These are phyloP conservation scores for Helicoverpa assulta DNA, from an alignment of 2,888 invertebrate species.

Conservation along the genomic window DNA sequence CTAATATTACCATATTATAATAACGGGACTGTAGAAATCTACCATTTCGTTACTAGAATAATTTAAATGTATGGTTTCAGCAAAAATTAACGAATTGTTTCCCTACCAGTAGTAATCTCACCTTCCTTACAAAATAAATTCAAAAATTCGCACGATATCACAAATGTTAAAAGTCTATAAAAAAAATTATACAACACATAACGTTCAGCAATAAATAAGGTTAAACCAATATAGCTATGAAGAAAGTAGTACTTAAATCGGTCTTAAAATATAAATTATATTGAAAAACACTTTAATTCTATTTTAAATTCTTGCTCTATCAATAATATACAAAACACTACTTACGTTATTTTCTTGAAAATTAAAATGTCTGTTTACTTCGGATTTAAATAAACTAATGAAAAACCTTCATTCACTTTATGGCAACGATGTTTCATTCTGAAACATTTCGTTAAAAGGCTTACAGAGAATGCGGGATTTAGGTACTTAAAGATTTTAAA, in stretches of 20 bases:
- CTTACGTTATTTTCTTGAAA: background rate
- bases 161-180: no score
- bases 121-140: no score
- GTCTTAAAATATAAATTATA: background rate
- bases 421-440: slow-evolving; percentile 4
- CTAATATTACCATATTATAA: slow-evolving; percentile 24
- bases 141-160: no score
- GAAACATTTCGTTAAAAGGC: slow-evolving; percentile 8
- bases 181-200: no score
- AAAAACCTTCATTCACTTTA: slow-evolving; percentile 11
- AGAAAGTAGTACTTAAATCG: no score
- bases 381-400: background rate
- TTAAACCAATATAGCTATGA: no score
- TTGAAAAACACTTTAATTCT: background rate
- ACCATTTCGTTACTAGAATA: slow-evolving; percentile 19
- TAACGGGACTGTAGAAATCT: slow-evolving; percentile 6
- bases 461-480: background rate
- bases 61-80: no score
- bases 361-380: background rate
- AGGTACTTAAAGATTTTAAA: background rate
- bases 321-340: background rate
- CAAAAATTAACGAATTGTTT: no score
- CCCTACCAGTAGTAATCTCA: no score
- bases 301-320: background rate
- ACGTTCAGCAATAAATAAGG: no score